Conservation (phyloP, 2,888 invertebrate species). For the Dynastes tityus region DNA sequence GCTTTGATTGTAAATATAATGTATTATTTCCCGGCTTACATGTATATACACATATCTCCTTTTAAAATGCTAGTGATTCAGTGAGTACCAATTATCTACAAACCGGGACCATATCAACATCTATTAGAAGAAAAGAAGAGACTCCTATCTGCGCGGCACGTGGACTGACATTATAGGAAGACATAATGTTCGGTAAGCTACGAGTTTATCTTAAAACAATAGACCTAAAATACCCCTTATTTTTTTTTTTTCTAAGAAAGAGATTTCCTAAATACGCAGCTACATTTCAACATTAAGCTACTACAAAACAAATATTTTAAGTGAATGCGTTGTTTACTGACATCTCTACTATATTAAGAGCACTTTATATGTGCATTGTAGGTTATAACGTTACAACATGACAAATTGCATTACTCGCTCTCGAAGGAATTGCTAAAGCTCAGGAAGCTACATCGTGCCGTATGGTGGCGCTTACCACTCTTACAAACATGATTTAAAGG, state of each 20-base stretch:
- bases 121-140: conserved; percentile 27
- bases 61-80: conserved; percentile 29
- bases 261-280: conserved; percentile 7
- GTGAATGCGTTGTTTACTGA: not conserved
- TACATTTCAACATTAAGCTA: conserved; percentile 27
- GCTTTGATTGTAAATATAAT: conserved; percentile 2
- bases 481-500: too few species aligned
- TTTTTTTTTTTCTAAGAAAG: conserved; percentile 24
- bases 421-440: too few species aligned
- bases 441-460: too few species aligned
- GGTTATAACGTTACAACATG: too few species aligned
- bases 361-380: too few species aligned
- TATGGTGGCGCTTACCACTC: too few species aligned
- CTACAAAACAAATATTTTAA: not conserved
- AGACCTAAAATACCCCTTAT: conserved; percentile 26
- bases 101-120: conserved; percentile 15
- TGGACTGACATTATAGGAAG: conserved; percentile 28
- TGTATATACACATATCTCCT: not conserved
- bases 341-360: not conserved
- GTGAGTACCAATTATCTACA: conserved; percentile 7
- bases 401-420: too few species aligned
- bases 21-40: not conserved
- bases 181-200: conserved; percentile 50
- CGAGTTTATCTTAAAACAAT: conserved; percentile 46
- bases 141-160: conserved; percentile 36